Evolutionary conservation across 1,140 invertebrate species (phyloP).

Genomic region (Pinna nobilis): DNA sequence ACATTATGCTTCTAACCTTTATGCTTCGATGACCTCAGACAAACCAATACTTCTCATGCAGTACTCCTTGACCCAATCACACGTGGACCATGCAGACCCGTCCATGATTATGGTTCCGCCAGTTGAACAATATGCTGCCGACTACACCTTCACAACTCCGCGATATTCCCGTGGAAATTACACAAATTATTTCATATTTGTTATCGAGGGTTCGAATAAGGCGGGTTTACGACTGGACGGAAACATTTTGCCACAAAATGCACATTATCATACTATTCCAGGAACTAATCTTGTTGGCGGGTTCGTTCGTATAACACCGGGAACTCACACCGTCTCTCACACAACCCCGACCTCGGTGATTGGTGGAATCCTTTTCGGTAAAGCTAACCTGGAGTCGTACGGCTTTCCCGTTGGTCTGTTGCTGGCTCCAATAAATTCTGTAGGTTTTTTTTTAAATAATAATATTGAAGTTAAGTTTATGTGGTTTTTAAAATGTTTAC

Average conservation of each 20-base stretch:
- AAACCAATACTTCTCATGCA: conserved; percentile 31
- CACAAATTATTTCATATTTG: conserved; percentile 38
- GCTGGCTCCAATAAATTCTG: conserved; percentile 17
- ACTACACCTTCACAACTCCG: conserved; percentile 39
- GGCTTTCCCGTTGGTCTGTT: conserved; percentile 23
- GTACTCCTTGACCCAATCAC: conserved; percentile 22
- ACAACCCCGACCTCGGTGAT: conserved; percentile 2
- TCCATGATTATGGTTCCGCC: conserved; percentile 34
- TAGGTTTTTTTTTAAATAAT: too few relatives aligned
- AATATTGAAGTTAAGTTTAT: too few relatives aligned
- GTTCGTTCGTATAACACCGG: conserved; percentile 10
- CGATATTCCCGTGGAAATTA: conserved; percentile 29
- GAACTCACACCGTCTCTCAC: conserved; percentile 16
- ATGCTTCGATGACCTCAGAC: conserved; percentile 18
- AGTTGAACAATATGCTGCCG: conserved; percentile 33
- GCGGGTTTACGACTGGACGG: conserved; percentile 16
- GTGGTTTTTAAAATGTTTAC: too few relatives aligned
- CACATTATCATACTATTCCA: neutral
- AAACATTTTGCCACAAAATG: conserved; percentile 2
- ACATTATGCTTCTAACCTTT: conserved; percentile 30
- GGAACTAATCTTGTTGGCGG: conserved; percentile 25
- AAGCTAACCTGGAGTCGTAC: conserved; percentile 22
- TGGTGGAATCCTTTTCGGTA: conserved; percentile 25
- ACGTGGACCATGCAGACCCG: conserved; percentile 18
- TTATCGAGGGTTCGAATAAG: conserved; percentile 6